Conservation (phyloP, 2,797 vertebrate species). For the Ptychadena robeensis region DNA sequence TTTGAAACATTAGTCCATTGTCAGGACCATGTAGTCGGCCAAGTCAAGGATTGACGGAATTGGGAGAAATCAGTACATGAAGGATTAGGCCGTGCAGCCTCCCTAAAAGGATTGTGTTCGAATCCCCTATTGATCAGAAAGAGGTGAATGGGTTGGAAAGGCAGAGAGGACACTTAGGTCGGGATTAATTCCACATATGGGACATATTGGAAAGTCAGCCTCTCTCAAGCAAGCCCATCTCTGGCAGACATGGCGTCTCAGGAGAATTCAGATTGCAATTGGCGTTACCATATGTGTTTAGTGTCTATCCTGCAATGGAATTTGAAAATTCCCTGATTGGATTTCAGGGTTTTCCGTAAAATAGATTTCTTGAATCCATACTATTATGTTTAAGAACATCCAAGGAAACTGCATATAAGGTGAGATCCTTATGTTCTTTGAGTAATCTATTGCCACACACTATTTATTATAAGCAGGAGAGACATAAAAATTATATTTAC, state of each 20-base stretch:
- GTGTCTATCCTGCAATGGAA: too few relatives aligned
- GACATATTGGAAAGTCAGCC: constrained; percentile 30
- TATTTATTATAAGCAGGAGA: too few relatives aligned
- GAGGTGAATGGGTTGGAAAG: constrained; percentile 40
- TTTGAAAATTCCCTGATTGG: too few relatives aligned
- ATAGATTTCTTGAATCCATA: too few relatives aligned
- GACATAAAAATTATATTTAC: too few relatives aligned
- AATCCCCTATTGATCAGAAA: constrained; percentile 56
- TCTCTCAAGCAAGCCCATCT: neutral
- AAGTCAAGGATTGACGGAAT: neutral
- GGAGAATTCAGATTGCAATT: neutral
- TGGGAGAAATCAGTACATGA: constrained; percentile 43
- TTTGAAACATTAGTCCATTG: neutral
- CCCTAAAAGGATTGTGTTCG: constrained; percentile 57
- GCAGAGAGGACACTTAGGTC: constrained; percentile 20
- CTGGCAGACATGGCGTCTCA: neutral
- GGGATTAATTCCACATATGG: constrained; percentile 37
- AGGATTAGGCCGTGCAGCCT: constrained; percentile 38
- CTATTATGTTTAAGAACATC: too few relatives aligned
- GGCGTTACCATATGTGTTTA: too few relatives aligned
- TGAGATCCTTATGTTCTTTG: too few relatives aligned
- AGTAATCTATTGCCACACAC: too few relatives aligned
- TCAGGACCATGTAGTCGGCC: neutral
- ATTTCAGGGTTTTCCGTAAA: too few relatives aligned
- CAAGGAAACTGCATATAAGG: too few relatives aligned